Conservation (phyloP, 1,140 invertebrate species). For the Batillaria attramentaria region DNA sequence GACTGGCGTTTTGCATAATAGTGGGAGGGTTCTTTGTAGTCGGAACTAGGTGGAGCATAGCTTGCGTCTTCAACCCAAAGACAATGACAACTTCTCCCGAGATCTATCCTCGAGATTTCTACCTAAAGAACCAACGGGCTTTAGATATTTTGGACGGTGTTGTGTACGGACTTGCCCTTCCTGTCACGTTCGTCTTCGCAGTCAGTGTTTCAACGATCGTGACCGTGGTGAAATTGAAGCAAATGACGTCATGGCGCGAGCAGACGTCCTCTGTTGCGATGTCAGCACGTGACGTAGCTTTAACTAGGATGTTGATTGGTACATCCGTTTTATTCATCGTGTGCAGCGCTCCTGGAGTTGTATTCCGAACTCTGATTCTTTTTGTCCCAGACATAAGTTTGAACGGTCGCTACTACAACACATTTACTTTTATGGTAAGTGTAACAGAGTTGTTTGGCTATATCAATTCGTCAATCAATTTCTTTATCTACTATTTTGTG, state of each 20-base stretch:
- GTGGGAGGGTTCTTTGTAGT: background rate
- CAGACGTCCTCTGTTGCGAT: slow-evolving; percentile 9
- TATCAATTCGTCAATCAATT: slow-evolving; percentile 10
- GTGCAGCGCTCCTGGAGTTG: background rate
- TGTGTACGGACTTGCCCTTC: slow-evolving; percentile 6
- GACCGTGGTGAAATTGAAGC: background rate
- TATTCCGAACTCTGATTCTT: background rate
- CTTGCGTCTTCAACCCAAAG: background rate
- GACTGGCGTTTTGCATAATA: background rate
- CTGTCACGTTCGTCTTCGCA: background rate
- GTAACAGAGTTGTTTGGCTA: background rate
- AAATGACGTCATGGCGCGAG: background rate
- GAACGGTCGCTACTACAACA: slow-evolving; percentile 3
- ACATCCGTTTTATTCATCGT: background rate
- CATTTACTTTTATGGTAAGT: slow-evolving; percentile 3
- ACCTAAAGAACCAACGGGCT: background rate
- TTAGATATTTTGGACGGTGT: background rate
- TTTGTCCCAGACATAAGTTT: slow-evolving; percentile 19
- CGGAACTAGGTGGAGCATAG: background rate
- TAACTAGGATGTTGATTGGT: slow-evolving; percentile 18
- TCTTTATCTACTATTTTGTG: slow-evolving; percentile 13
- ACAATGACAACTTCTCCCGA: background rate
- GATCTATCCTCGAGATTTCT: background rate
- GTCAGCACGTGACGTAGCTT: slow-evolving; percentile 11
- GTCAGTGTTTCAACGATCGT: background rate